Conservation (phyloP, 1,140 invertebrate genomes). For the Ips nitidus region DNA sequence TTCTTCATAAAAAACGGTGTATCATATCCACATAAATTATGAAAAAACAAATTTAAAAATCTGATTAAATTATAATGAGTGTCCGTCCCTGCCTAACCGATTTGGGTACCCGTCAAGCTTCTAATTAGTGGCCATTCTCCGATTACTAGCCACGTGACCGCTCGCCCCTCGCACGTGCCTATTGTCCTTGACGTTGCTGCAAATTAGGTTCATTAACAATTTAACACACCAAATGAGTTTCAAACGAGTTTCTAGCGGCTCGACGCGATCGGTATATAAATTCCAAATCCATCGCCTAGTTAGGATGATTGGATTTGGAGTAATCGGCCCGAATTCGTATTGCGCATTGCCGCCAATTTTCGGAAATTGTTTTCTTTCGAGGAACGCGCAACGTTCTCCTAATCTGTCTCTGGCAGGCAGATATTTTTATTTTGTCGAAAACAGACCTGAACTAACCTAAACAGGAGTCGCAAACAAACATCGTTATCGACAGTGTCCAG, state of each 20-base stretch:
- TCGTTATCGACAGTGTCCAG: slow-evolving; percentile 21
- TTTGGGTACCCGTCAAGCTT: slow-evolving; percentile 1
- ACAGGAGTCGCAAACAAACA: slow-evolving; percentile 8
- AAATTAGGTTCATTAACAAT: slow-evolving; percentile 44
- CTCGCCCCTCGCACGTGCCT: slow-evolving; percentile 39
- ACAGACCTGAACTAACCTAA: background rate
- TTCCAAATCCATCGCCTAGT: slow-evolving; percentile 8
- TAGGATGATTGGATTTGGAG: slow-evolving; percentile 14
- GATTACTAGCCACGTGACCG: slow-evolving; percentile 46
- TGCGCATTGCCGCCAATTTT: slow-evolving; percentile 1
- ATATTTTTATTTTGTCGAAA: background rate
- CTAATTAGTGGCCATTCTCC: slow-evolving; percentile 46
- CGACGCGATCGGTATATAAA: slow-evolving; percentile 15
- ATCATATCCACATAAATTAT: background rate
- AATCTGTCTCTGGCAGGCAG: background rate
- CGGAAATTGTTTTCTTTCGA: background rate
- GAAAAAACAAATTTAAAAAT: background rate
- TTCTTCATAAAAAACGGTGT: no score
- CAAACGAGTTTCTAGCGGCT: slow-evolving; percentile 17
- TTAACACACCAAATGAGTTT: slow-evolving; percentile 40
- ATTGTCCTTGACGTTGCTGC: slow-evolving; percentile 43
- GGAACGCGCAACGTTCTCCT: background rate
- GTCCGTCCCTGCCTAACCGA: slow-evolving; percentile 7
- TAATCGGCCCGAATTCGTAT: slow-evolving; percentile 16
- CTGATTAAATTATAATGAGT: background rate